phyloP scores from a whole-genome alignment of 1,140 invertebrate species.

The Polypedilum vanderplanki region DNA sequence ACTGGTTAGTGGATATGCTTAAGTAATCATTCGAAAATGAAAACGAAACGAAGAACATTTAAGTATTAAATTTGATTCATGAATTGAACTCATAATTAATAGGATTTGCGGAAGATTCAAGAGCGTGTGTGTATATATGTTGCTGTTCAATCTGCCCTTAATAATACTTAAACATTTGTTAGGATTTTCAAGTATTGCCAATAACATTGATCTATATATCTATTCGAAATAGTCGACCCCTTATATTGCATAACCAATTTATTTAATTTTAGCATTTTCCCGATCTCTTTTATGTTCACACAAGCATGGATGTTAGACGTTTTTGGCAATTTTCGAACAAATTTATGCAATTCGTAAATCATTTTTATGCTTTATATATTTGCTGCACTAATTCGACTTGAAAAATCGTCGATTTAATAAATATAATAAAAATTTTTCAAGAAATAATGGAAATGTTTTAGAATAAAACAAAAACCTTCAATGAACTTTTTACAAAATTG shows the following conservation, averaged over 20 bases:
- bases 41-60: neutral
- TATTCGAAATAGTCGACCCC: neutral
- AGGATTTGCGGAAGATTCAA: constrained; percentile 1
- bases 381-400: constrained; percentile 15
- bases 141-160: constrained; percentile 24
- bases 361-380: constrained; percentile 22
- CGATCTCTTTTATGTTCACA: neutral
- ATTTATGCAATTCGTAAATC: constrained; percentile 23
- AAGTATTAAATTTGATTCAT: constrained; percentile 23
- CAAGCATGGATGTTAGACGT: neutral
- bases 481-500: no score
- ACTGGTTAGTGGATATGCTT: neutral
- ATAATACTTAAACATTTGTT: constrained; percentile 28
- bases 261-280: neutral
- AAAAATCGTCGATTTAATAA: constrained; percentile 11
- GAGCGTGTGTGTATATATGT: neutral
- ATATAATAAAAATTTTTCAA: no score
- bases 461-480: neutral
- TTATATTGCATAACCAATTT: neutral
- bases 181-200: constrained; percentile 6
- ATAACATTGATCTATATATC: constrained; percentile 26
- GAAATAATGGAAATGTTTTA: neutral
- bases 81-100: constrained; percentile 23
- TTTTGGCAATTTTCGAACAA: neutral
- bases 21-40: neutral